Evolutionary conservation across 2,113 vertebrate species (phyloP), one percentile per base, ranked within the genome.

Genomic region (Baryphthengus martii): DNA sequence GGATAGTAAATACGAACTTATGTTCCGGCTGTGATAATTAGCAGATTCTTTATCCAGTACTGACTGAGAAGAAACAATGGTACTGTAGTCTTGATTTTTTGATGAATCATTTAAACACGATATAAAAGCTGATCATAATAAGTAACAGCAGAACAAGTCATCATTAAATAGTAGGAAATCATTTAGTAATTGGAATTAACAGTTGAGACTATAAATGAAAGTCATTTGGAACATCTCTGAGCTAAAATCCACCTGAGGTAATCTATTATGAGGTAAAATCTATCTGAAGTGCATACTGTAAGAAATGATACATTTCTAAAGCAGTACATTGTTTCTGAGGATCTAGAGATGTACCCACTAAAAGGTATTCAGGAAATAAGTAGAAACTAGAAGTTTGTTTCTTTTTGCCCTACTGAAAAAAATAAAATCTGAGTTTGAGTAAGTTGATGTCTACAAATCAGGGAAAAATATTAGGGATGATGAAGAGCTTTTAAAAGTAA

Each of bases 21-120:
- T 88, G 37, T 76, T 72, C 71, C 4, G 3, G 18, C 71, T 76
- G 33, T 73, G 72, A 52, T 88, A 80, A 80, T 86, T 88, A 88
- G 40, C 37, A 90, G 47, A 86, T 92, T 76, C 55, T 81, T 95
- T 89, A 71, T 63, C 42, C 37, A 67, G 45, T 62, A 76, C 47
- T 37, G 65, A 65, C 28, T 63, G 33, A 73, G 45, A 74, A 83
- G 37, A 79, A 73, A 66, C n/a, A 89, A 39, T 13, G 8, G 20
- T 28, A 68, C 24, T 66, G 70, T 35, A 74, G 28, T 45, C 50
- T 92, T 70, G 25, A 56, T 33, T 33, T 77, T 96, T 47, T 84
- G 71, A 58, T 77, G 21, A 88, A 73, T 83, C 83, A 90, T 82
- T 85, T 65, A 77, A 50, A 80, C 55, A 33, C 7, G 37, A 29